Evolutionary conservation across 2,797 vertebrate species (phyloP).

Genomic region (Ciconia nigra): DNA sequence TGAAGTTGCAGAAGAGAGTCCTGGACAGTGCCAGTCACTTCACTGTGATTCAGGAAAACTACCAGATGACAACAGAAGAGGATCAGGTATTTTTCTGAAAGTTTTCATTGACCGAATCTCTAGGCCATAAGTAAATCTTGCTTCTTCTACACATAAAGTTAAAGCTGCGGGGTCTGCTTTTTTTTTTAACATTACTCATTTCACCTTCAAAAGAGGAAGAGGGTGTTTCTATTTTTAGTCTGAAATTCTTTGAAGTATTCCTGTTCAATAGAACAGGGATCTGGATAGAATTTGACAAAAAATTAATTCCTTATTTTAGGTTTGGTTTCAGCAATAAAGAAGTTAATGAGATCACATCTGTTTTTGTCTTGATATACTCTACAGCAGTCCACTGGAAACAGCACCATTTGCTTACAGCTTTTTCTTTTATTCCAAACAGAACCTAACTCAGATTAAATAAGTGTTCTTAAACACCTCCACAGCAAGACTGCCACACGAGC

Average conservation of each 20-base stretch:
- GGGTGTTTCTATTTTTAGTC: conserved; percentile 42
- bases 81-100: neutral
- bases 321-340: conserved; percentile 39
- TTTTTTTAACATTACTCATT: neutral
- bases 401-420: neutral
- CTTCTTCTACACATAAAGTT: neutral
- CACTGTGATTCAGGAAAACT: neutral
- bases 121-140: neutral
- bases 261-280: neutral
- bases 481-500: neutral
- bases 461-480: neutral
- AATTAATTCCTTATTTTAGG: conserved; percentile 32
- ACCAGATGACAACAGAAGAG: neutral
- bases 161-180: neutral
- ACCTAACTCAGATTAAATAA: neutral
- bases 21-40: neutral
- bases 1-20: neutral
- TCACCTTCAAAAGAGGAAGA: conserved; percentile 46
- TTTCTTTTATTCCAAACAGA: neutral
- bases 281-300: conserved; percentile 40
- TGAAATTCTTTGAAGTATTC: conserved; percentile 56
- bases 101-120: neutral
- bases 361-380: neutral
- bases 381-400: neutral
- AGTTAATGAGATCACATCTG: conserved; percentile 50